These are phyloP conservation scores for Volucella inflata DNA, from an alignment of 2,888 invertebrate genomes.

Conservation along the genomic window DNA sequence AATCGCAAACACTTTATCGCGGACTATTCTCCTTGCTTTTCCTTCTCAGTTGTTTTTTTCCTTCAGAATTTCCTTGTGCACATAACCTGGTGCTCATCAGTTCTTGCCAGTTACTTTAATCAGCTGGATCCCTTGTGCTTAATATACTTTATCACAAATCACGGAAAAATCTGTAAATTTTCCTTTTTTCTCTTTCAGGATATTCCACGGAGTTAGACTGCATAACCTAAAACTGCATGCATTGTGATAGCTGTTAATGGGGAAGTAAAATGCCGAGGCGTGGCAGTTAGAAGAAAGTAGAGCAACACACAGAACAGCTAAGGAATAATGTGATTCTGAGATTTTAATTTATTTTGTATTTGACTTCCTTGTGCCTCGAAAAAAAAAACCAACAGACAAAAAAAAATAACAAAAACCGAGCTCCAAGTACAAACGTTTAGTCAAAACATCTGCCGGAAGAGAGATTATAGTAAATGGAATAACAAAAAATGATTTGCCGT, in stretches of 20 bases:
- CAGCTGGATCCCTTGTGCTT: too few species aligned
- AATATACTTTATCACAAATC: too few species aligned
- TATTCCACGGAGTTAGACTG: neutral
- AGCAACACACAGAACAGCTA: slow-evolving; percentile 54
- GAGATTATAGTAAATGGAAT: slow-evolving; percentile 26
- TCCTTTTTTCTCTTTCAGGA: slow-evolving; percentile 52
- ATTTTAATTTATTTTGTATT: slow-evolving; percentile 58
- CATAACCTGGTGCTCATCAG: too few species aligned
- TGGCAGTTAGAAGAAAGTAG: slow-evolving; percentile 52
- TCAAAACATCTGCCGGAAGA: slow-evolving; percentile 29
- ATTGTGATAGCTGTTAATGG: slow-evolving; percentile 56
- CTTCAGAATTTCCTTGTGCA: too few species aligned
- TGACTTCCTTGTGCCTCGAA: slow-evolving; percentile 66
- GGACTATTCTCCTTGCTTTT: slow-evolving; percentile 37
- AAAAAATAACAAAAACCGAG: too few species aligned
- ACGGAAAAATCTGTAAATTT: too few species aligned
- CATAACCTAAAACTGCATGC: slow-evolving; percentile 45
- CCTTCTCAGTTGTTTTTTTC: slow-evolving; percentile 17
- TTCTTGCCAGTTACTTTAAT: too few species aligned
- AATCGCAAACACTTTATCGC: slow-evolving; percentile 24
- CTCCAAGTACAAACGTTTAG: too few species aligned
- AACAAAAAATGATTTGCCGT: slow-evolving; percentile 69
- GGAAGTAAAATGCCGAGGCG: slow-evolving; percentile 43
- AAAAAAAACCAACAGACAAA: slow-evolving; percentile 14
- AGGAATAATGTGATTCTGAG: slow-evolving; percentile 48